Evolutionary conservation across 1,140 invertebrate species (phyloP), one percentile per base, ranked within the genome.

Genomic region (Ceratosolen fusciceps): DNA sequence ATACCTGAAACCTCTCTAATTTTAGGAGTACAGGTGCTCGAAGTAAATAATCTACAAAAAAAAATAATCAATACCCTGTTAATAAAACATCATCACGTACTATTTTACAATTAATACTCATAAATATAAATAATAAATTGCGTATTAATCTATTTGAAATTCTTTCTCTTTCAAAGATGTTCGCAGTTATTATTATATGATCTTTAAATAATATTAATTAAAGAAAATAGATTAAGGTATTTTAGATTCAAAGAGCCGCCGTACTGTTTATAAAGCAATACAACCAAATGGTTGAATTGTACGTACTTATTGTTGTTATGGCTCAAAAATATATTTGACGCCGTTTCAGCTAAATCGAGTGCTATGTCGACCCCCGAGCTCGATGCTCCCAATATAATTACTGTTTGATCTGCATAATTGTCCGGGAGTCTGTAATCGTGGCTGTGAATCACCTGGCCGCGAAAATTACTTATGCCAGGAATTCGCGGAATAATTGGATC

Each of bases 331-430:
- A 93, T 91, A 73, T 90, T 82, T 82, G 89, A 86, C 3, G 91
- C 91, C 56, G 87, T 80, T 12, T 85, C 29, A 2, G 91, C 82
- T 34, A 94, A 85, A 81, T 94, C 93, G 0, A 92, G 74, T 31
- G 91, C 90, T 72, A 96, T 94, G 84, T 96, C 95, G 56, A 92
- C 86, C 4, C 94, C 95, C 2, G 95, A 96, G 56, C 93, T 88
- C 31, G 92, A 92, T 56, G 91, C 93, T 37, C 95, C 95, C 70
- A 96, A 86, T 78, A 95, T 85, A 19, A 95, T 87, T 0, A 96
- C 93, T 60, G 72, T 91, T 86, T 93, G 91, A 12, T 85, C 90
- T 29, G 82, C 81, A 86, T 92, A 95, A 39, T 80, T 52, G 62
- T 93, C 90, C 0, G 93, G 91, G 49, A 85, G 87, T 82, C 94